A percentile compares a stretch with the other conserved stretches of the same genome.
Conservation (phyloP, 2,888 invertebrate genomes). For the Lepidonotus clava region DNA sequence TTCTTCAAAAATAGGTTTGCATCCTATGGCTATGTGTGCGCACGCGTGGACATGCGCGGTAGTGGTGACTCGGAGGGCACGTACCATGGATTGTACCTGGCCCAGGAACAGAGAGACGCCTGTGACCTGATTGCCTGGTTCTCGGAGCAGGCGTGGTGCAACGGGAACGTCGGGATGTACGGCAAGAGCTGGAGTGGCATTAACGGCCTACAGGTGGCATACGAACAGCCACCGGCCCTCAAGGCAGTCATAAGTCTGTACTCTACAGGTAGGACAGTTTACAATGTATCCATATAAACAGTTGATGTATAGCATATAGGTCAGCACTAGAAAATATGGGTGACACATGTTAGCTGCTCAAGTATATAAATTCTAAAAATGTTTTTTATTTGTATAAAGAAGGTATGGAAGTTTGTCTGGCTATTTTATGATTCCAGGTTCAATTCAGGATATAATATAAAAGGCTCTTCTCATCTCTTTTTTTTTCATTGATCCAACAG, state of each 20-base stretch:
- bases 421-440: too few relatives aligned
- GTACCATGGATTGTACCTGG: conserved; percentile 63
- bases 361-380: too few relatives aligned
- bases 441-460: too few relatives aligned
- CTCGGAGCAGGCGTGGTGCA: conserved; percentile 61
- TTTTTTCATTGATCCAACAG: too few relatives aligned
- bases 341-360: too few relatives aligned
- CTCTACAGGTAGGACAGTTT: conserved; percentile 55
- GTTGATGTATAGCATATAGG: too few relatives aligned
- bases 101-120: conserved; percentile 64
- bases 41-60: conserved; percentile 64
- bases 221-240: conserved; percentile 58
- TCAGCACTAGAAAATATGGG: too few relatives aligned
- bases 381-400: too few relatives aligned
- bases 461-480: too few relatives aligned
- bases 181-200: conserved; percentile 68
- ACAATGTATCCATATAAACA: too few relatives aligned
- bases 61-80: conserved; percentile 64
- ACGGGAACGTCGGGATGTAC: conserved; percentile 60
- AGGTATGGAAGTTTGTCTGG: too few relatives aligned
- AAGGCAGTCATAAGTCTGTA: conserved; percentile 64
- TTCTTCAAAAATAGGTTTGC: too few relatives aligned
- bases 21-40: conserved; percentile 61
- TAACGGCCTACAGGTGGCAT: conserved; percentile 66
- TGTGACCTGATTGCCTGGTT: conserved; percentile 64